Evolutionary conservation across 2,888 invertebrate species (phyloP).

Genomic region (Vandiemenella viatica): DNA sequence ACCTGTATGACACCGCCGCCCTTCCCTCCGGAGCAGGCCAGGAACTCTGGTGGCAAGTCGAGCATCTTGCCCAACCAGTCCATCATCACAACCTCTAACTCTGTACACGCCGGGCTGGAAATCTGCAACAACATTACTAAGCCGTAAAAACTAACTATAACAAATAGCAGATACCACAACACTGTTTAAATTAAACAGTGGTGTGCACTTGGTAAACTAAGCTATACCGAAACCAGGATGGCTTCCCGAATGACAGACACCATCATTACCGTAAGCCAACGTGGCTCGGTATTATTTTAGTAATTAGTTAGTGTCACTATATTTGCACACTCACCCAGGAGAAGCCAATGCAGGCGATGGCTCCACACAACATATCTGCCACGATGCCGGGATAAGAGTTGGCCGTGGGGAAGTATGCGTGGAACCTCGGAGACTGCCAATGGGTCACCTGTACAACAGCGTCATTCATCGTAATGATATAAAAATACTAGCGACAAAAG

Average conservation of each 20-base stretch:
- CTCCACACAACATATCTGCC: slow-evolving; percentile 87
- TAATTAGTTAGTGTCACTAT: too few species aligned
- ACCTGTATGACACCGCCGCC: slow-evolving; percentile 71
- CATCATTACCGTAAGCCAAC: too few species aligned
- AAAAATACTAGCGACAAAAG: neutral
- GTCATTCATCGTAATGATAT: neutral
- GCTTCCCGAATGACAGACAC: neutral
- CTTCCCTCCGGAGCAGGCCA: slow-evolving; percentile 62
- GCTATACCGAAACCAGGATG: too few species aligned
- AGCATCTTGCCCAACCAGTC: slow-evolving; percentile 94
- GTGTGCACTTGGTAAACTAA: too few species aligned
- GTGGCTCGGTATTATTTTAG: too few species aligned
- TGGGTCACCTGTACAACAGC: slow-evolving; percentile 52
- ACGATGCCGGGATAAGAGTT: slow-evolving; percentile 88
- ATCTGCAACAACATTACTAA: slow-evolving; percentile 45
- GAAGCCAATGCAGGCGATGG: slow-evolving; percentile 91
- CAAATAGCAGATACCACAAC: too few species aligned
- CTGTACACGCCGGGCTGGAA: slow-evolving; percentile 89
- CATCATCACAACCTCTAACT: slow-evolving; percentile 85
- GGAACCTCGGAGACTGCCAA: slow-evolving; percentile 92
- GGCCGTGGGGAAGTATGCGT: slow-evolving; percentile 88
- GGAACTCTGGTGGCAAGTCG: slow-evolving; percentile 67
- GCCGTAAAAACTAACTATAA: too few species aligned
- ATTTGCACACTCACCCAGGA: slow-evolving; percentile 70
- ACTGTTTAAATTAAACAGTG: too few species aligned